phyloP scores from a whole-genome alignment of 2,797 vertebrate genomes.

The Corythornis leucogaster region DNA sequence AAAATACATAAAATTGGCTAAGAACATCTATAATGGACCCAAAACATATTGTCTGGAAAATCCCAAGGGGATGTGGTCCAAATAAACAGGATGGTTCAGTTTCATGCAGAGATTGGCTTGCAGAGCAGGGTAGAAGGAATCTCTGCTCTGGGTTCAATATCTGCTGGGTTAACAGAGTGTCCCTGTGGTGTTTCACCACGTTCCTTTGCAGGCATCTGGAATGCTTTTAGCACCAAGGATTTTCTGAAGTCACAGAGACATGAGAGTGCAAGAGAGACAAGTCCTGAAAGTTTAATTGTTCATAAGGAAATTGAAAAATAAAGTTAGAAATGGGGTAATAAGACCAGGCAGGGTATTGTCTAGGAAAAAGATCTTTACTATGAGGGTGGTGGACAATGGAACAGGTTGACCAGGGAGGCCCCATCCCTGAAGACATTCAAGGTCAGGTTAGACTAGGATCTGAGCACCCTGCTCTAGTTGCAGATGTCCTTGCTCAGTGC shows the following conservation, averaged over 20 bases:
- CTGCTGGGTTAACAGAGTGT: too few relatives aligned
- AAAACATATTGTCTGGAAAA: accelerated
- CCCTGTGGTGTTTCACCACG: background rate
- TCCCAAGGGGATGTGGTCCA: background rate
- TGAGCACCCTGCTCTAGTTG: too few relatives aligned
- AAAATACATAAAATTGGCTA: accelerated
- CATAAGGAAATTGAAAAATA: background rate
- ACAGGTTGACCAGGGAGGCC: too few relatives aligned
- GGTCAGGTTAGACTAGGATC: too few relatives aligned
- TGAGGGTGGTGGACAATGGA: too few relatives aligned
- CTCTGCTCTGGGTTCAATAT: background rate
- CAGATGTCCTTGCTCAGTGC: too few relatives aligned
- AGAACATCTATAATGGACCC: background rate
- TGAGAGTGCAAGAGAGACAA: background rate
- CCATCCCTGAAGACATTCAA: too few relatives aligned
- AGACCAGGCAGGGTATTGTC: accelerated
- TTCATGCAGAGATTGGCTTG: background rate
- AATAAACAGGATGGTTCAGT: accelerated
- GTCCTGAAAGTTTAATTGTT: background rate
- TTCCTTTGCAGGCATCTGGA: background rate
- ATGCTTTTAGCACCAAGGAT: background rate
- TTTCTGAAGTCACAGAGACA: background rate
- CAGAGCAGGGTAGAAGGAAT: background rate
- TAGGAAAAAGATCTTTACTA: too few relatives aligned
- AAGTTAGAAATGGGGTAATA: accelerated